phyloP scores from a whole-genome alignment of 2,797 vertebrate genomes.

The Enteromius mattozi region DNA sequence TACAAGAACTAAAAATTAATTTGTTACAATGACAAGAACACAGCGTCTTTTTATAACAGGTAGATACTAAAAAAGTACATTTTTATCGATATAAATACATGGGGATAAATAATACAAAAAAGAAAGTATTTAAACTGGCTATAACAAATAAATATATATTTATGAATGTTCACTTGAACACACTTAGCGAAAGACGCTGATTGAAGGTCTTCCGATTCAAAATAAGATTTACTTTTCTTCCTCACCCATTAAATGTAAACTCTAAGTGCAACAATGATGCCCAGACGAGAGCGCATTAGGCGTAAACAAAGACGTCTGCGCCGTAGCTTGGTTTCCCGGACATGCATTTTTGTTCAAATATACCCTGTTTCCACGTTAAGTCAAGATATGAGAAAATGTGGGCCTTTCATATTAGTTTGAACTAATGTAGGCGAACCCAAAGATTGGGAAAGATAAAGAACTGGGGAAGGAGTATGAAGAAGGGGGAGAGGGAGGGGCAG shows the following conservation, averaged over 20 bases:
- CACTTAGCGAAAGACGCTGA: constrained; percentile 88
- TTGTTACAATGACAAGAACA: constrained; percentile 96
- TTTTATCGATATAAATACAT: constrained; percentile 97
- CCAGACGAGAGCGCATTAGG: constrained; percentile 81
- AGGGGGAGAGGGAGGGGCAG: constrained; percentile 47
- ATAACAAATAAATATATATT: constrained; percentile 99
- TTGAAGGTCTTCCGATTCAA: constrained; percentile 86
- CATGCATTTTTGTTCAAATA: constrained; percentile 95
- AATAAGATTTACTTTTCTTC: constrained; percentile 81
- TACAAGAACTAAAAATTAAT: constrained; percentile 95
- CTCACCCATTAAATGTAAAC: constrained; percentile 99
- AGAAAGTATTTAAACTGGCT: constrained; percentile 94
- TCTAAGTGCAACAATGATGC: constrained; percentile 99
- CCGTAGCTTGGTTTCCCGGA: constrained; percentile 83
- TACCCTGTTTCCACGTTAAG: constrained; percentile 99
- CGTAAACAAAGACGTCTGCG: constrained; percentile 75
- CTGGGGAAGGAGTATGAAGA: constrained; percentile 30
- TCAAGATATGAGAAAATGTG: constrained; percentile 85
- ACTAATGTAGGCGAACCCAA: constrained; percentile 76
- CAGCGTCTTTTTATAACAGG: constrained; percentile 90
- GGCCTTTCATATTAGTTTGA: constrained; percentile 74
- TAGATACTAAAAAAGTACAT: constrained; percentile 98
- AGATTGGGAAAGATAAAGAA: constrained; percentile 59
- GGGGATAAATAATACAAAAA: constrained; percentile 97
- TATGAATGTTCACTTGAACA: constrained; percentile 99